Evolutionary conservation across 2,888 invertebrate species (phyloP).

Genomic region (Chrysolina americana): DNA sequence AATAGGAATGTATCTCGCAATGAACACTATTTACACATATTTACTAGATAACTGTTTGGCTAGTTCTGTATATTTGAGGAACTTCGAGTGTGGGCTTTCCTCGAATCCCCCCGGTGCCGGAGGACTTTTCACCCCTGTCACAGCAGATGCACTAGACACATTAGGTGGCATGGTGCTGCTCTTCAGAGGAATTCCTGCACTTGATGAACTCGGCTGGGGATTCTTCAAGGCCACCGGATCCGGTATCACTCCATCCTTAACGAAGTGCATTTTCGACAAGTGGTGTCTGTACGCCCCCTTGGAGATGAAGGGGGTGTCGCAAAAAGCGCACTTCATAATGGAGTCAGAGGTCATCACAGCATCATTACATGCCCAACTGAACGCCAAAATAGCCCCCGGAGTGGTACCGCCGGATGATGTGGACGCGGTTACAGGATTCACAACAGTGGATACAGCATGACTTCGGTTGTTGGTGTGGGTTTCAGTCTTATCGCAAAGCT

Average conservation of each 20-base stretch:
- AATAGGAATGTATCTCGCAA: slow-evolving; percentile 58
- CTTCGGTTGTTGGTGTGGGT: slow-evolving; percentile 74
- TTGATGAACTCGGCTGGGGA: slow-evolving; percentile 63
- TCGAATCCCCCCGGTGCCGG: slow-evolving; percentile 76
- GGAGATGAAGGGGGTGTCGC: slow-evolving; percentile 96
- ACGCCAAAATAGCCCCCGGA: slow-evolving; percentile 88
- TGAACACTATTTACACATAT: slow-evolving; percentile 81
- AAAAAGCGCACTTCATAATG: slow-evolving; percentile 94
- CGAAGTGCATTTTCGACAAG: slow-evolving; percentile 95
- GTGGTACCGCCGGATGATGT: slow-evolving; percentile 72
- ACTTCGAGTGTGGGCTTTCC: slow-evolving; percentile 96
- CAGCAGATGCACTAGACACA: slow-evolving; percentile 57
- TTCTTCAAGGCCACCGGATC: slow-evolving; percentile 80
- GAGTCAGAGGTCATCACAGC: slow-evolving; percentile 89
- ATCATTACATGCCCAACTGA: slow-evolving; percentile 96
- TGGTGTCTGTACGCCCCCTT: slow-evolving; percentile 98
- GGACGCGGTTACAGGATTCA: slow-evolving; percentile 64
- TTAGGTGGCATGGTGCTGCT: slow-evolving; percentile 58
- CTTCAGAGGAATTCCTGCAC: slow-evolving; percentile 61
- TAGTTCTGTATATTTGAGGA: slow-evolving; percentile 98
- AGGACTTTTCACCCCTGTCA: slow-evolving; percentile 64
- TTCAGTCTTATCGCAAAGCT: slow-evolving; percentile 96
- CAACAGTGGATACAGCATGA: slow-evolving; percentile 63
- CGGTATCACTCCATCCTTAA: slow-evolving; percentile 90
- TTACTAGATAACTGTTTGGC: slow-evolving; percentile 98